These are phyloP conservation scores for Toxonevra muliebris DNA, from an alignment of 2,888 invertebrate genomes.

Conservation along the genomic window DNA sequence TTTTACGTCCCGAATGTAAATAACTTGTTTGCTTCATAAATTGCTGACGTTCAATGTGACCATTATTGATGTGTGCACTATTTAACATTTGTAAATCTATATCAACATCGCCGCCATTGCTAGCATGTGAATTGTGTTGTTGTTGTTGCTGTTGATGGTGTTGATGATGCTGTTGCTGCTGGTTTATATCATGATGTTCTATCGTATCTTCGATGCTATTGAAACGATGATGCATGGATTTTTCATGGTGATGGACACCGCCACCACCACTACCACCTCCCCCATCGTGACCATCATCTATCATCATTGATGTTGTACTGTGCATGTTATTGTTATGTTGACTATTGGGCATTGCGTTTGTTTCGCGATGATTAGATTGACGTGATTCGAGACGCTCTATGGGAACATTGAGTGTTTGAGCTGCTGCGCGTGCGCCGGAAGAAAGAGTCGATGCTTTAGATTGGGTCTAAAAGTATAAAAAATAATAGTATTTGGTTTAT, in stretches of 20 bases:
- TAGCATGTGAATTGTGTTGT: slow-evolving; percentile 33
- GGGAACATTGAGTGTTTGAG: slow-evolving; percentile 64
- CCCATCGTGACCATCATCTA: no score
- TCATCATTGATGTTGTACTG: background rate
- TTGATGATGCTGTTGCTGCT: slow-evolving; percentile 44
- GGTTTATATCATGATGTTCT: slow-evolving; percentile 41
- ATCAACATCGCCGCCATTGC: slow-evolving; percentile 38
- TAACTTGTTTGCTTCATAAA: slow-evolving; percentile 60
- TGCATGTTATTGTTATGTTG: slow-evolving; percentile 32
- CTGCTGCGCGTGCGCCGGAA: slow-evolving; percentile 64
- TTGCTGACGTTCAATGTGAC: slow-evolving; percentile 48
- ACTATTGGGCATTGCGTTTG: slow-evolving; percentile 21
- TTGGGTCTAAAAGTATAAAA: slow-evolving; percentile 54
- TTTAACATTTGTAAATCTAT: no score
- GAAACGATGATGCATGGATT: slow-evolving; percentile 28
- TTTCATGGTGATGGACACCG: slow-evolving; percentile 35
- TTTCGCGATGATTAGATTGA: slow-evolving; percentile 53
- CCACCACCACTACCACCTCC: no score
- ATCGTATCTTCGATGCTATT: slow-evolving; percentile 36
- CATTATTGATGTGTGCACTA: slow-evolving; percentile 7
- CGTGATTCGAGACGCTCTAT: slow-evolving; percentile 63
- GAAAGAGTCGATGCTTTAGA: slow-evolving; percentile 64
- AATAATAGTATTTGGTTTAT: no score
- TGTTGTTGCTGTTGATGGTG: slow-evolving; percentile 38
- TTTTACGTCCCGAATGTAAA: slow-evolving; percentile 57